phyloP scores from a whole-genome alignment of 1,140 invertebrate genomes.

The Apocrypta bakeri region DNA sequence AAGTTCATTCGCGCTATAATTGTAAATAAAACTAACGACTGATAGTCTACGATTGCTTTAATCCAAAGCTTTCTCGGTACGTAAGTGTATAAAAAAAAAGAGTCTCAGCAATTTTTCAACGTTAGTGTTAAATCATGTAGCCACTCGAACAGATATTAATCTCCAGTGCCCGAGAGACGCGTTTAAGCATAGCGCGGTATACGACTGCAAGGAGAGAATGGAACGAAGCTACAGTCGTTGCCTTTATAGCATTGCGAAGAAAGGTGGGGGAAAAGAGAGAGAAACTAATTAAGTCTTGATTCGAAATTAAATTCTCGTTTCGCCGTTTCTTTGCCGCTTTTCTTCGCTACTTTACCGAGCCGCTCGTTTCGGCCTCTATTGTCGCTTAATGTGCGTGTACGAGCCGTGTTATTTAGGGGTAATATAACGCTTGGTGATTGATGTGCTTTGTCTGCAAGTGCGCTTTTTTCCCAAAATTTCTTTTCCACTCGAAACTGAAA shows the following conservation, averaged over 20 bases:
- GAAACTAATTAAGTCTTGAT: conserved; percentile 35
- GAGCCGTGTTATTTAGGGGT: neutral
- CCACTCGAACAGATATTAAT: conserved; percentile 19
- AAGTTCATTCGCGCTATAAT: neutral
- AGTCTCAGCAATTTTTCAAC: neutral
- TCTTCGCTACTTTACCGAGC: conserved; percentile 4
- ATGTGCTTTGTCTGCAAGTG: neutral
- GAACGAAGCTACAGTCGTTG: neutral
- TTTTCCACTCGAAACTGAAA: neutral
- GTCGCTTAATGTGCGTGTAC: neutral
- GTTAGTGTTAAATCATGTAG: conserved; percentile 14
- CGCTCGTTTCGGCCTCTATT: conserved; percentile 1
- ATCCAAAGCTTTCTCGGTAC: neutral
- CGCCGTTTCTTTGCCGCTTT: neutral
- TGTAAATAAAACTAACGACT: neutral
- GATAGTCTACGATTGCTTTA: too few relatives aligned
- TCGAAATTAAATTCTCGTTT: conserved; percentile 39
- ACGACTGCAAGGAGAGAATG: conserved; percentile 14
- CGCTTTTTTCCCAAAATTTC: neutral
- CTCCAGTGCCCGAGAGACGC: neutral
- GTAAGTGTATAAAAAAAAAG: neutral
- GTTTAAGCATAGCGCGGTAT: neutral
- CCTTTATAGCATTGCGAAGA: neutral
- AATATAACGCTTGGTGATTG: neutral
- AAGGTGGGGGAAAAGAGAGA: neutral